A percentile compares a stretch with the other conserved stretches of the same genome.
phyloP scores from a whole-genome alignment of 2,888 invertebrate genomes.

The Malthinus flaveolus region DNA sequence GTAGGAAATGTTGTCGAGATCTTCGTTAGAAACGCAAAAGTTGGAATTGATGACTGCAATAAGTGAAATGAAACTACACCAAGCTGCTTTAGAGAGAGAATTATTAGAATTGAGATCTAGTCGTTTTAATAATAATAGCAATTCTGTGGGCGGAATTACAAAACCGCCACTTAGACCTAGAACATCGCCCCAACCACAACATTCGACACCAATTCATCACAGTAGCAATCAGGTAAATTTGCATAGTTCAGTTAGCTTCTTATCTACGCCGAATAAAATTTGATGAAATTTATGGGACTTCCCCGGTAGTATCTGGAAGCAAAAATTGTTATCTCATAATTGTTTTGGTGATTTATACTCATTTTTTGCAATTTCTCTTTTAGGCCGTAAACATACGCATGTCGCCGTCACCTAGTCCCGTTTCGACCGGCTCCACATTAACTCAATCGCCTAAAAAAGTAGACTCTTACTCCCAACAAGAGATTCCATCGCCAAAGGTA shows the following conservation, averaged over 20 bases:
- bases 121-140: slow-evolving; percentile 47
- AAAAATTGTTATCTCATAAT: not conserved
- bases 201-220: slow-evolving; percentile 53
- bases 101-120: slow-evolving; percentile 73
- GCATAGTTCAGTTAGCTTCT: no score
- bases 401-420: slow-evolving; percentile 57
- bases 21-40: slow-evolving; percentile 92
- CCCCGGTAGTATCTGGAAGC: not conserved
- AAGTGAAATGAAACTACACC: slow-evolving; percentile 87
- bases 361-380: slow-evolving; percentile 5
- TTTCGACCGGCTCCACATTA: slow-evolving; percentile 41
- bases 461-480: slow-evolving; percentile 38
- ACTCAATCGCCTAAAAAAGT: slow-evolving; percentile 44
- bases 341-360: not conserved
- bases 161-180: slow-evolving; percentile 48
- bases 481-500: slow-evolving; percentile 36
- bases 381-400: slow-evolving; percentile 45
- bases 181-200: slow-evolving; percentile 53
- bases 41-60: slow-evolving; percentile 91
- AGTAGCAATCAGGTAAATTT: slow-evolving; percentile 44
- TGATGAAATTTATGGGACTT: not conserved
- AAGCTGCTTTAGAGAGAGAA: slow-evolving; percentile 85
- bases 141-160: slow-evolving; percentile 43
- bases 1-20: slow-evolving; percentile 84
- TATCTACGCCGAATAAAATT: no score